A percentile compares a stretch with the other conserved stretches of the same genome.
Conservation (phyloP, 2,113 vertebrate genomes). For the Clarias macrocephalus region DNA sequence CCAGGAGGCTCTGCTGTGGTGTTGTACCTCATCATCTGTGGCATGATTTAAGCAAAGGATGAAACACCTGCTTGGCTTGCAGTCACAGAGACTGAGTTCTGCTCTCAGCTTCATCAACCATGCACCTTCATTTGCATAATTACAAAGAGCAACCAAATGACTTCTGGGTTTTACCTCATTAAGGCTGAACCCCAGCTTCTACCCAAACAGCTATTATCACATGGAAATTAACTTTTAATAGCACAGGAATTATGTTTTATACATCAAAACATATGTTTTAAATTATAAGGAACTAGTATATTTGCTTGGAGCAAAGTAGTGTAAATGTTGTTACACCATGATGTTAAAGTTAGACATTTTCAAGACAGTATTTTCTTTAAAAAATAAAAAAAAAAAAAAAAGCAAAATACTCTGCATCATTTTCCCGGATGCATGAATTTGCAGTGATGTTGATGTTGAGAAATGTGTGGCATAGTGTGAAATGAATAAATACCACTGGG, state of each 20-base stretch:
- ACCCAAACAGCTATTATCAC: slow-evolving; percentile 47
- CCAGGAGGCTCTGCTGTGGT: slow-evolving; percentile 35
- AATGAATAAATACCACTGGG: slow-evolving; percentile 68
- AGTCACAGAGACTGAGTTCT: slow-evolving; percentile 49
- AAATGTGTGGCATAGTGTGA: slow-evolving; percentile 54
- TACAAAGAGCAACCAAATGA: slow-evolving; percentile 54
- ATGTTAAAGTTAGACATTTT: slow-evolving; percentile 14
- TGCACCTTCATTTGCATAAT: slow-evolving; percentile 59
- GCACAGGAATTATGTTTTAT: slow-evolving; percentile 35
- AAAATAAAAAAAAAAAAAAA: background rate
- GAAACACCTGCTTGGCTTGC: slow-evolving; percentile 50
- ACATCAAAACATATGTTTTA: slow-evolving; percentile 22
- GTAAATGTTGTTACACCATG: slow-evolving; percentile 14
- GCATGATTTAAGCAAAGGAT: slow-evolving; percentile 49
- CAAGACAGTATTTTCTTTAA: background rate
- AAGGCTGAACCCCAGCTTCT: slow-evolving; percentile 47
- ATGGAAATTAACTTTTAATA: slow-evolving; percentile 40
- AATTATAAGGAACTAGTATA: slow-evolving; percentile 26
- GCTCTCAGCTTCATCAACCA: slow-evolving; percentile 53
- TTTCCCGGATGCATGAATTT: slow-evolving; percentile 52
- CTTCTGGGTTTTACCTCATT: slow-evolving; percentile 56
- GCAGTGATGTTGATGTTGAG: slow-evolving; percentile 46
- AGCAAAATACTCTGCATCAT: slow-evolving; percentile 44
- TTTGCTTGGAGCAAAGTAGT: slow-evolving; percentile 22
- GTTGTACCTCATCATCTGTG: slow-evolving; percentile 48